Evolutionary conservation across 2,888 invertebrate genomes (phyloP).

Genomic region (Linnaemya vulpina): DNA sequence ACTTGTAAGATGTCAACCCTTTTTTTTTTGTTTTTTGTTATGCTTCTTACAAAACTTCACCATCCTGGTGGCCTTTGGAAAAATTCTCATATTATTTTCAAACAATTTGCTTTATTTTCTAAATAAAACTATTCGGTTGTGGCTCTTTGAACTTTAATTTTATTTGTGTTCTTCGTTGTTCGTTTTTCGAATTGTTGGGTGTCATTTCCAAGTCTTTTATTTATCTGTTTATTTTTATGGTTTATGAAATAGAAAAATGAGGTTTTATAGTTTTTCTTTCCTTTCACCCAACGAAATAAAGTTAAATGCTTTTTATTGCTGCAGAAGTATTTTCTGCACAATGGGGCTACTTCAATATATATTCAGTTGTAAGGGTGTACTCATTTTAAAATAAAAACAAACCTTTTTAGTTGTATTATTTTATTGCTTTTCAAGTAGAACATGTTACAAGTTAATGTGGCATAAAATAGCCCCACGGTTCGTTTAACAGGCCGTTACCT

Average conservation of each 20-base stretch:
- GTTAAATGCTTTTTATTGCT: neutral
- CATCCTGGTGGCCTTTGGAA: neutral
- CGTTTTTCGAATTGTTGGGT: neutral
- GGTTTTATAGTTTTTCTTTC: neutral
- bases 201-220: neutral
- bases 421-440: too few species aligned
- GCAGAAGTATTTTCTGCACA: neutral
- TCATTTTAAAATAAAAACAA: too few species aligned
- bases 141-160: neutral
- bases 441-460: too few species aligned
- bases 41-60: neutral
- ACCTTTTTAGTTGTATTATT: too few species aligned
- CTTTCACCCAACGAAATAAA: neutral
- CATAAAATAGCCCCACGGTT: too few species aligned
- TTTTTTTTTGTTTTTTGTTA: too few species aligned
- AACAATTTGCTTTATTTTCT: neutral
- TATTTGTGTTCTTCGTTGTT: neutral
- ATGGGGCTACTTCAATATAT: too few species aligned
- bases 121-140: neutral
- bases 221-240: neutral
- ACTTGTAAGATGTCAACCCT: neutral
- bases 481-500: too few species aligned
- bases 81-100: neutral
- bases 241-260: neutral
- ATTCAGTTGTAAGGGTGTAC: too few species aligned